Percentiles rank a stretch among this genome's conserved stretches.
phyloP scores from a whole-genome alignment of 64 coral and sea anemone genomes.

The Orbicella faveolata region DNA sequence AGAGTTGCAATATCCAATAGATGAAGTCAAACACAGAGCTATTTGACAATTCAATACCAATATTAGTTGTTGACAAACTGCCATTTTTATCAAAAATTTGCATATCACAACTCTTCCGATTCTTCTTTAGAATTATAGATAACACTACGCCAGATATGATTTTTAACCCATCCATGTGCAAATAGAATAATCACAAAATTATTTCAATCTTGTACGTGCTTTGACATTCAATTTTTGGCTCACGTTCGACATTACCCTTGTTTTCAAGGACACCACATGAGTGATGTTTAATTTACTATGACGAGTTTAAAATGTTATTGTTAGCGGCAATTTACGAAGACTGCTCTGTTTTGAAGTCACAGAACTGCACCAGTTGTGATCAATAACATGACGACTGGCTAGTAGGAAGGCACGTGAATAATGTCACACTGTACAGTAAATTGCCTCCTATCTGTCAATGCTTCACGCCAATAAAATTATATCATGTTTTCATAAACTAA shows the following conservation, averaged over 20 bases:
- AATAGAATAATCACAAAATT: neutral
- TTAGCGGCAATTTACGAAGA: too few species aligned
- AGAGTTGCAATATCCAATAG: slow-evolving; percentile 2
- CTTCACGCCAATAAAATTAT: neutral
- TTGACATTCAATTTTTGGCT: neutral
- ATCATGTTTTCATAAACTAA: neutral
- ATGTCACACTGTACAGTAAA: neutral
- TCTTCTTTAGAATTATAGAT: neutral
- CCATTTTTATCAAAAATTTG: slow-evolving; percentile 2
- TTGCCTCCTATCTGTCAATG: neutral
- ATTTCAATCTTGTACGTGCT: neutral
- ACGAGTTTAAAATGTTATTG: neutral
- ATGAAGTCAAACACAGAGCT: neutral
- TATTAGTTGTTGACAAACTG: neutral
- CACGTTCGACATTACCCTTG: neutral
- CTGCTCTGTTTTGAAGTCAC: neutral
- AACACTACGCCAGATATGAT: neutral
- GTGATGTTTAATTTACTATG: neutral
- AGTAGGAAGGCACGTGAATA: neutral
- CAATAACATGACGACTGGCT: neutral
- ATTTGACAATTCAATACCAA: neutral
- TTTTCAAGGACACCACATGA: neutral
- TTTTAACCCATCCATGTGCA: neutral
- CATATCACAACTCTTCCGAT: neutral
- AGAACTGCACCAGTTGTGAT: neutral